Evolutionary conservation across 2,888 invertebrate genomes (phyloP).

Genomic region (Hirtodrosophila trivittata): DNA sequence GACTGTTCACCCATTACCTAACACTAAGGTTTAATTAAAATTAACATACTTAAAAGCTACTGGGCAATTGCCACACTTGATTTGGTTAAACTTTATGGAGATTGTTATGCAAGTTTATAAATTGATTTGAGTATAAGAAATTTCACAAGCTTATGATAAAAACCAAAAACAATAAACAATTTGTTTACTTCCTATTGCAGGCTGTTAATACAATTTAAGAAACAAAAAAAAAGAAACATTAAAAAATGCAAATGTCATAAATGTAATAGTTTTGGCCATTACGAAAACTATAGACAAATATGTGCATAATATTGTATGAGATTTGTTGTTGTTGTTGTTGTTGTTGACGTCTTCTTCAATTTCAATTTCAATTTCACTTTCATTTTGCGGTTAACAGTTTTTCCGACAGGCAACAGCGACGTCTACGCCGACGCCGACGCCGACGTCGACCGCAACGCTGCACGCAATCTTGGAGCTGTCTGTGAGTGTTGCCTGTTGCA

Average conservation of each 20-base stretch:
- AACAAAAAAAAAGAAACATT: constrained; percentile 6
- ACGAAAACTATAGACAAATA: constrained; percentile 38
- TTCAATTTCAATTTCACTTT: constrained; percentile 78
- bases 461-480: constrained; percentile 63
- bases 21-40: too few relatives aligned
- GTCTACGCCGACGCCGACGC: constrained; percentile 27
- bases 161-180: too few relatives aligned
- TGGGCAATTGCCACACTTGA: too few relatives aligned
- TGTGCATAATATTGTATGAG: constrained; percentile 25
- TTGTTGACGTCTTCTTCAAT: constrained; percentile 72
- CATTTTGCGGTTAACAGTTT: constrained; percentile 67
- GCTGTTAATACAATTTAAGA: background rate
- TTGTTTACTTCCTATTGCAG: too few relatives aligned
- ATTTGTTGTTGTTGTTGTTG: constrained; percentile 20
- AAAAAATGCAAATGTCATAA: constrained; percentile 55
- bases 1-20: too few relatives aligned
- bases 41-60: too few relatives aligned
- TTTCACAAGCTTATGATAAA: too few relatives aligned
- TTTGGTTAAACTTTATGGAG: too few relatives aligned
- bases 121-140: too few relatives aligned
- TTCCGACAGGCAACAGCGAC: constrained; percentile 60
- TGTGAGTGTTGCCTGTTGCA: constrained; percentile 34
- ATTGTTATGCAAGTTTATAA: too few relatives aligned
- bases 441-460: constrained; percentile 54
- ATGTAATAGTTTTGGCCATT: constrained; percentile 41